Evolutionary conservation across 2,113 vertebrate species (phyloP).

Genomic region (Nymphicus hollandicus): DNA sequence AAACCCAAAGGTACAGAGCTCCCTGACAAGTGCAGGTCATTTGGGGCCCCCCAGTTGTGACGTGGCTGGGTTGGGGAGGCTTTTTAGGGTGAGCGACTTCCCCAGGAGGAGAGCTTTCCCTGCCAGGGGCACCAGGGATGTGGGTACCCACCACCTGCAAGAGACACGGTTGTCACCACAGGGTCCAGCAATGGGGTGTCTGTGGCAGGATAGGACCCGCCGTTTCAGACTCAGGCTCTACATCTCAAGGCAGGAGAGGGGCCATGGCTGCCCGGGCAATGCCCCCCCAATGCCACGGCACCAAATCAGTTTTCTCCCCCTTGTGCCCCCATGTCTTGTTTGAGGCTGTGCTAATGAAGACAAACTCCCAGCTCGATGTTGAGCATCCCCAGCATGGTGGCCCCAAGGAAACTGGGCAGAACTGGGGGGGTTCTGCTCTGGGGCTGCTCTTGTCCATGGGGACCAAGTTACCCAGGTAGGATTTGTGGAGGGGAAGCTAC

Average conservation of each 20-base stretch:
- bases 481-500: not conserved
- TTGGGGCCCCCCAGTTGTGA: not conserved
- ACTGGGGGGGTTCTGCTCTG: no score
- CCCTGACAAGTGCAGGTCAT: rapidly evolving
- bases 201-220: not conserved
- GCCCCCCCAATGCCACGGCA: rapidly evolving
- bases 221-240: not conserved
- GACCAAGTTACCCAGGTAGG: not conserved
- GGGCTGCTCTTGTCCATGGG: not conserved
- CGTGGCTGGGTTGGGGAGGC: rapidly evolving
- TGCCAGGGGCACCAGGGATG: not conserved
- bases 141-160: rapidly evolving
- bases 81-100: not conserved
- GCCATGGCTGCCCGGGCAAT: rapidly evolving
- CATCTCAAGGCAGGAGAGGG: not conserved
- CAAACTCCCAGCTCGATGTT: rapidly evolving
- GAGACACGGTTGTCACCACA: rapidly evolving
- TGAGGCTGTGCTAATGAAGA: not conserved
- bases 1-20: slow-evolving; percentile 8
- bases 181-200: rapidly evolving
- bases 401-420: not conserved
- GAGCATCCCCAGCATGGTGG: not conserved
- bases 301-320: not conserved
- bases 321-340: rapidly evolving
- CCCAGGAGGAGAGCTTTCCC: not conserved